phyloP scores from a whole-genome alignment of 64 coral and sea anemone species.

The Dendrophyllia cribrosa region DNA sequence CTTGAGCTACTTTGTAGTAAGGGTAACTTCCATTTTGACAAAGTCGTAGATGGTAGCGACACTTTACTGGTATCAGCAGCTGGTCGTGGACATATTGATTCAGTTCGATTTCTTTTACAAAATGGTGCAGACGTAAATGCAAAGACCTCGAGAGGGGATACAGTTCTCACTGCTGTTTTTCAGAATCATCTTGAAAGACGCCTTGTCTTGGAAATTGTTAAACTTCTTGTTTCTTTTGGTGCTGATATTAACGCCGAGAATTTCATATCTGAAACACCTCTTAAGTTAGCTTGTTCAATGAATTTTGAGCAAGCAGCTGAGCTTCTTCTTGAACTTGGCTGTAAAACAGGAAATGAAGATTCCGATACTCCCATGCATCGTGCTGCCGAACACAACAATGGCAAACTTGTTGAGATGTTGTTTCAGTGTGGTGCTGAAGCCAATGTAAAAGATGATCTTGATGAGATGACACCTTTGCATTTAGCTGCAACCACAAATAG shows the following conservation, averaged over 20 bases:
- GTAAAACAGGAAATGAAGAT: neutral
- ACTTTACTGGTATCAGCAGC: neutral
- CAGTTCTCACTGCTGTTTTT: neutral
- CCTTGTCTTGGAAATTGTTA: neutral
- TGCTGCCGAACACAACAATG: neutral
- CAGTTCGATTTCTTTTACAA: neutral
- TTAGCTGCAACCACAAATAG: neutral
- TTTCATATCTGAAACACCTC: neutral
- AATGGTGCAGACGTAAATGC: neutral
- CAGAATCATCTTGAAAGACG: neutral
- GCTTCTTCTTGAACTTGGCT: constrained; percentile 9
- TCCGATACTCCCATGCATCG: neutral
- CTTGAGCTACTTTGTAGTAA: neutral
- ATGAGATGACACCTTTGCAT: neutral
- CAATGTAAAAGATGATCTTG: neutral
- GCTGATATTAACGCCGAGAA: neutral
- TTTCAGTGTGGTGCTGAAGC: neutral
- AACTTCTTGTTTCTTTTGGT: neutral
- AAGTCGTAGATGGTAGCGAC: neutral
- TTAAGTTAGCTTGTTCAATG: neutral
- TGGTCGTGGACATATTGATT: neutral
- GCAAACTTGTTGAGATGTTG: neutral
- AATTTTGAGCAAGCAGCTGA: neutral
- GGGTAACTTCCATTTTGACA: neutral
- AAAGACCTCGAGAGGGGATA: neutral